These are phyloP conservation scores for Corbicula japonica DNA, from an alignment of 2,888 invertebrate genomes.

Conservation along the genomic window DNA sequence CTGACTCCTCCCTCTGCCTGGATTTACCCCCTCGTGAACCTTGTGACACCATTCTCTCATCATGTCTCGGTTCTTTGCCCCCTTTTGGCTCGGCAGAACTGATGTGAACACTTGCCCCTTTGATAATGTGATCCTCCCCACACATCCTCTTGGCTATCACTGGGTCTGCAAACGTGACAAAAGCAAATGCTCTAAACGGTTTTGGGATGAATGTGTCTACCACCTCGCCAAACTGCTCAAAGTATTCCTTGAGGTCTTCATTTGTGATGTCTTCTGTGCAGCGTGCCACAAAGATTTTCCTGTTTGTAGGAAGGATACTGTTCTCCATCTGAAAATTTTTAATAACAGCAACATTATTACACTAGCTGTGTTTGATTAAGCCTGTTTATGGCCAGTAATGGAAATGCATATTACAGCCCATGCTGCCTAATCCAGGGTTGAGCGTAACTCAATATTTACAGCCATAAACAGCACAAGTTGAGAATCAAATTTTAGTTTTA, in stretches of 20 bases:
- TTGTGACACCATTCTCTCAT: too few relatives aligned
- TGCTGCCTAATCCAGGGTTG: too few relatives aligned
- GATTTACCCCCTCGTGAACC: constrained; percentile 27
- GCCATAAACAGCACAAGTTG: not conserved
- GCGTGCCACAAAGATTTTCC: constrained; percentile 97
- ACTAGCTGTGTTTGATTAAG: not conserved
- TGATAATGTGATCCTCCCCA: constrained; percentile 97
- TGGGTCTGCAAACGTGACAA: constrained; percentile 97
- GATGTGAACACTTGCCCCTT: constrained; percentile 91
- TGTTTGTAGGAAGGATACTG: constrained; percentile 75
- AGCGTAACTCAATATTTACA: too few relatives aligned
- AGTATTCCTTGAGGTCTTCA: constrained; percentile 95
- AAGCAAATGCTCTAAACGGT: constrained; percentile 91
- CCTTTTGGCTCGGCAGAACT: constrained; percentile 85
- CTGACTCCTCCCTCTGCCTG: constrained; percentile 22
- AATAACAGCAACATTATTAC: not conserved
- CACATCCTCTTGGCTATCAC: constrained; percentile 95
- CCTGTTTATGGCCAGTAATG: too few relatives aligned
- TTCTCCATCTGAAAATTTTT: constrained; percentile 76
- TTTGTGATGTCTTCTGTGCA: constrained; percentile 96
- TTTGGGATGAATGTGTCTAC: constrained; percentile 98
- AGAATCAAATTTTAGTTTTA: too few relatives aligned
- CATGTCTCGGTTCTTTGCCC: constrained; percentile 27
- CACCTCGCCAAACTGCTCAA: constrained; percentile 95
- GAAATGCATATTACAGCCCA: too few relatives aligned